A percentile compares a stretch with the other conserved stretches of the same genome.
Conservation (phyloP, 2,113 vertebrate species). For the Tragelaphus imberbis region DNA sequence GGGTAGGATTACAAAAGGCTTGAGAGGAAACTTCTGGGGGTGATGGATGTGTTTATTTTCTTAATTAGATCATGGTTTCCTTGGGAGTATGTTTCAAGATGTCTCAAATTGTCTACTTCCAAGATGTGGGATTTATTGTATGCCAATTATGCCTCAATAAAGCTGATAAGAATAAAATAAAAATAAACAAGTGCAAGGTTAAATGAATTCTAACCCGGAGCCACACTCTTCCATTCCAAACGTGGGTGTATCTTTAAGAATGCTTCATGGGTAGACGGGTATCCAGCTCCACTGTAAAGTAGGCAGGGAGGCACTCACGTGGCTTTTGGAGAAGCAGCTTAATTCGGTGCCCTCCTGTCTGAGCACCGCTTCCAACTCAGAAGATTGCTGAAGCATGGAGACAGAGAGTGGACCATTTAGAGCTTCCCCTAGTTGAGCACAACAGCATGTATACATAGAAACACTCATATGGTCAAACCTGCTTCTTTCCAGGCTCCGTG, state of each 20-base stretch:
- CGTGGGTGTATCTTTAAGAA: background rate
- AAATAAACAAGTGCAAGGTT: background rate
- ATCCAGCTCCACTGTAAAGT: background rate
- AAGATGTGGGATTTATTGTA: background rate
- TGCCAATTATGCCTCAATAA: background rate
- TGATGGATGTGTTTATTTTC: background rate
- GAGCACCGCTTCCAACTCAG: background rate
- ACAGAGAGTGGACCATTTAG: background rate
- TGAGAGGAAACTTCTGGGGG: background rate
- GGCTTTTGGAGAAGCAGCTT: background rate
- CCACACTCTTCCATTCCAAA: background rate
- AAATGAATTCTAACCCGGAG: background rate
- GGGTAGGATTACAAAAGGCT: background rate
- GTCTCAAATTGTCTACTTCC: background rate
- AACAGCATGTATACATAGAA: background rate
- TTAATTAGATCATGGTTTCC: background rate
- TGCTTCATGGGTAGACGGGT: background rate
- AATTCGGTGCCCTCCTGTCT: background rate
- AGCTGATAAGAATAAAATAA: background rate
- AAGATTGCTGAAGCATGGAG: background rate
- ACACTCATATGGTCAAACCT: constrained; percentile 1
- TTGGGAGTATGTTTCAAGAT: background rate
- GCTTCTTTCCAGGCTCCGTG: constrained; percentile 74
- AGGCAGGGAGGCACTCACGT: background rate
- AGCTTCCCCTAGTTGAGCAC: background rate